Evolutionary conservation across 2,888 invertebrate genomes (phyloP), one percentile per base, ranked within the genome.

Genomic region (Tineola bisselliella): DNA sequence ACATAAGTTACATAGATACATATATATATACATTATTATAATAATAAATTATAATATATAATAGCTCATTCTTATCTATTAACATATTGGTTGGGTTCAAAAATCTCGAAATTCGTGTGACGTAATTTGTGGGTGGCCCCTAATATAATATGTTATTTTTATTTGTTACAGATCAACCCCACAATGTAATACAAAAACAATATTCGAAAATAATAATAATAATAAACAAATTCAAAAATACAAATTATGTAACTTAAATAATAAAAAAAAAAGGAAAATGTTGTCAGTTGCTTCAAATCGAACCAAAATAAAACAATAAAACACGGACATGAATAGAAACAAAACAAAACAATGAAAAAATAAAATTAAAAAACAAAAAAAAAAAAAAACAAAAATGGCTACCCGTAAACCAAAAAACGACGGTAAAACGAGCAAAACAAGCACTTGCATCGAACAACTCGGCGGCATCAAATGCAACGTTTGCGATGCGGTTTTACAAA

Each of bases 401-500:
- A n/a, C 13, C n/a, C 4, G 5, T 5, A 54, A 54, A 54, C 54
- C 54, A 19, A 8, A 25, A 25, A 18, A 54, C 17, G 25, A 25
- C 25, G 25, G 25, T 25, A 38, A 38, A 13, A 13, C 38, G 2
- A 25, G 12, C 11, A 56, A 56, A 25, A 30, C 12, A 13, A 68
- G 61, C 70, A 64, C 84, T 84, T 61, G 74, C 64, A 77, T 87
- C 61, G 81, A 83, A 64, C 68, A 76, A 66, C 72, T 82, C 33
- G 86, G 89, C 69, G 90, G 90, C 52, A 89, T 90, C 44, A 82
- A 79, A 67, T 90, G 90, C 73, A 84, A 86, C 69, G 81, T 88
- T 71, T 90, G 90, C 69, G 79, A 84, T 64, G 68, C 74, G 64
- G 86, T 81, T 62, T 88, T 84, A 68, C 74, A 79, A 44, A 87